A percentile compares a stretch with the other conserved stretches of the same genome.
Conservation (phyloP, 1,140 invertebrate genomes). For the Mamestra configurata region DNA sequence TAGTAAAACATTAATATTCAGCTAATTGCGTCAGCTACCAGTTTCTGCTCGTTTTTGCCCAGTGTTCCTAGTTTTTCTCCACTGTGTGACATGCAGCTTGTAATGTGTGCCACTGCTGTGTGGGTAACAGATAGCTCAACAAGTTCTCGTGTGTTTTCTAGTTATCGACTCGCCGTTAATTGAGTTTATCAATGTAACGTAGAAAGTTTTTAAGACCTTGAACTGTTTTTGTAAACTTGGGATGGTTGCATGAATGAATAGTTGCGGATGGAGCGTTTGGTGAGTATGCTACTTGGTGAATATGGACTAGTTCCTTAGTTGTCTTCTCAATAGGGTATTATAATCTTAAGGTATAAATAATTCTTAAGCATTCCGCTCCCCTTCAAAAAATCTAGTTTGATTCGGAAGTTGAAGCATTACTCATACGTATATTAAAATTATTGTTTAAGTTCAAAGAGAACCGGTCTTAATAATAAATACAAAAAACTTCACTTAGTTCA, state of each 20-base stretch:
- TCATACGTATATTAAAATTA: constrained; percentile 22
- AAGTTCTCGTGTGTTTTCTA: constrained; percentile 33
- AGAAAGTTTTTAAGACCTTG: constrained; percentile 34
- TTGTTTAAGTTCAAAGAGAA: constrained; percentile 31
- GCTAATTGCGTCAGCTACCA: constrained; percentile 32
- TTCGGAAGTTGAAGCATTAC: constrained; percentile 23
- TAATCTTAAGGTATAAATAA: not conserved
- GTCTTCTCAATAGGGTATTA: no score
- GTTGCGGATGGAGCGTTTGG: no score
- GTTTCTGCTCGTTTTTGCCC: not conserved
- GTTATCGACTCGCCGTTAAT: constrained; percentile 21
- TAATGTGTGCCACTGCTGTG: constrained; percentile 26
- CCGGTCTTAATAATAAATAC: constrained; percentile 6
- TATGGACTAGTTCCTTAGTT: no score
- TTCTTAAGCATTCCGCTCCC: not conserved
- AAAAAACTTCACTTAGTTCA: constrained; percentile 15
- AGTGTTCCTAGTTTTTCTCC: constrained; percentile 30
- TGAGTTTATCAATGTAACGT: constrained; percentile 29
- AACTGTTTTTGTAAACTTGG: not conserved
- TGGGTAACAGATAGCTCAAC: not conserved
- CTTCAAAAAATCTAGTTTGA: not conserved
- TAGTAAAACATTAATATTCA: constrained; percentile 46
- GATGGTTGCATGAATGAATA: not conserved
- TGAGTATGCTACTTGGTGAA: no score
- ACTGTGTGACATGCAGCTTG: constrained; percentile 10